Evolutionary conservation across 2,888 invertebrate species (phyloP).

Genomic region (Didymodactylos carnosus): DNA sequence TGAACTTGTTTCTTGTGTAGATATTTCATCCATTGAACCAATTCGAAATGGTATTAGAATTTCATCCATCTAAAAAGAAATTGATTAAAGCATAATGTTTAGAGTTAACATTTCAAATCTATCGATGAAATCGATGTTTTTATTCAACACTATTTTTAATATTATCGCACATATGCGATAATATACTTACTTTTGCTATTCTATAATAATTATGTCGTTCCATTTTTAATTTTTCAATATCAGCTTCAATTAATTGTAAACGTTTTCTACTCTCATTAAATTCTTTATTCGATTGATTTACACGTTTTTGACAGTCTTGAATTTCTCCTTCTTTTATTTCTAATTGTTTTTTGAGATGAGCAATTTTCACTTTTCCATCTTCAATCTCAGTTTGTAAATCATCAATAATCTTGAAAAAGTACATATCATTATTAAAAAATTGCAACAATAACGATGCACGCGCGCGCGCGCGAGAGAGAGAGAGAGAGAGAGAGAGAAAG

Average conservation of each 20-base stretch:
- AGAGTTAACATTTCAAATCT: too few species aligned
- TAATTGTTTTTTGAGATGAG: constrained; percentile 54
- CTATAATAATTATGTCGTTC: background rate
- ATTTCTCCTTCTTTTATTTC: constrained; percentile 68
- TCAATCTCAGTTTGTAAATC: background rate
- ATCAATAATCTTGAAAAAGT: background rate
- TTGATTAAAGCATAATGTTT: too few species aligned
- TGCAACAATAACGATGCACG: too few species aligned
- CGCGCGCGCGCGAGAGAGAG: too few species aligned
- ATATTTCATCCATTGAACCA: background rate
- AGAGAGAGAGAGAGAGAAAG: too few species aligned
- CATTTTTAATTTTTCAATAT: background rate
- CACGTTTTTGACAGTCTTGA: constrained; percentile 78
- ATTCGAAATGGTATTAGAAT: background rate
- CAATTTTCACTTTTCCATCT: background rate
- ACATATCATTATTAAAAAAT: background rate
- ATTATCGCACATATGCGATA: too few species aligned
- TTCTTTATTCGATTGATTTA: constrained; percentile 46
- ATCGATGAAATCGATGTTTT: too few species aligned
- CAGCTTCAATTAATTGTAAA: background rate
- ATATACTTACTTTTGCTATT: background rate
- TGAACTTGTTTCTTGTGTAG: background rate
- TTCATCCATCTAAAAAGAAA: background rate
- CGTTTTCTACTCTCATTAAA: constrained; percentile 8
- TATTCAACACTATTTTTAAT: too few species aligned